phyloP scores from a whole-genome alignment of 2,113 vertebrate species.

The Triplophysa tibetana region DNA sequence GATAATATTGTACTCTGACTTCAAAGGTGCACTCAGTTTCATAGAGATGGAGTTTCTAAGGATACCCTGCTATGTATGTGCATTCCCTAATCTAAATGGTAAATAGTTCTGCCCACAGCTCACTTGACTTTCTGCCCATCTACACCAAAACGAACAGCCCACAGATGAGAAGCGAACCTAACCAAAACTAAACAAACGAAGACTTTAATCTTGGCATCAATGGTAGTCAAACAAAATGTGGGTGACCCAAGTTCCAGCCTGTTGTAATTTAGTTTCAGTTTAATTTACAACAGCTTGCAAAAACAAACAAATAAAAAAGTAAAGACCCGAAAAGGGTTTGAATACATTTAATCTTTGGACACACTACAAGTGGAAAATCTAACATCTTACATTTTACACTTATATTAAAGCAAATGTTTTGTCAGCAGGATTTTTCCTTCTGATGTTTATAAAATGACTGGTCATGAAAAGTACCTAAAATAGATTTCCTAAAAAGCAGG shows the following conservation, averaged over 20 bases:
- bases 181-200: slow-evolving; percentile 29
- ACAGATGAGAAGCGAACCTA: slow-evolving; percentile 20
- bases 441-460: too few species aligned
- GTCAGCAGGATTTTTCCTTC: too few species aligned
- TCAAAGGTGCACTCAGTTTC: neutral
- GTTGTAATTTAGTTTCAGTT: neutral
- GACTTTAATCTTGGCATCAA: neutral
- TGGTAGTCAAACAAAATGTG: neutral
- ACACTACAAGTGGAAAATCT: too few species aligned
- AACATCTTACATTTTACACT: too few species aligned
- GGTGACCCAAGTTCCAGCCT: neutral
- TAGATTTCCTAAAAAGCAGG: too few species aligned
- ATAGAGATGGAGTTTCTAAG: neutral
- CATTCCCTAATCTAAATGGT: slow-evolving; percentile 18
- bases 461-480: too few species aligned
- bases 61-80: neutral
- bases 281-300: too few species aligned
- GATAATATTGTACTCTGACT: neutral
- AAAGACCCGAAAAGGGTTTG: too few species aligned
- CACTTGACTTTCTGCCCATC: neutral
- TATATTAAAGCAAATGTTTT: too few species aligned
- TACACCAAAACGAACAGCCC: slow-evolving; percentile 11
- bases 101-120: slow-evolving; percentile 17
- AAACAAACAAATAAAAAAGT: too few species aligned
- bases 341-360: too few species aligned